These are phyloP conservation scores for Phenganax marumi DNA, from an alignment of 92 coral and sea anemone genomes.

Conservation along the genomic window DNA sequence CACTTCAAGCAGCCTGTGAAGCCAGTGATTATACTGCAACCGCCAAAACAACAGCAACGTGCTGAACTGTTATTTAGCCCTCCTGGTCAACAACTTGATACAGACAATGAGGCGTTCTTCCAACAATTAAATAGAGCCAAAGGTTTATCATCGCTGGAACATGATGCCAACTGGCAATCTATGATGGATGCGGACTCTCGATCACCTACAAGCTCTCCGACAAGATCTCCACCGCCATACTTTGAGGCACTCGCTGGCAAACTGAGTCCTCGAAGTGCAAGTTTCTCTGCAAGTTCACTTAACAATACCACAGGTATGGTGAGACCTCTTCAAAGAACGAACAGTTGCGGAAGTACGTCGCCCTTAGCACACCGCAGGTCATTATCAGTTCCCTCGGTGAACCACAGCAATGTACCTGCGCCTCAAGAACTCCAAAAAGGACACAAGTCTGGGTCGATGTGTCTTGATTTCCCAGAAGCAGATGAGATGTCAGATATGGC, in stretches of 20 bases:
- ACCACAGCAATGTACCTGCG: conserved; percentile 5
- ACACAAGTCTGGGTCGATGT: conserved; percentile 27
- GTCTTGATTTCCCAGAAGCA: conserved; percentile 29
- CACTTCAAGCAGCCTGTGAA: conserved; percentile 44
- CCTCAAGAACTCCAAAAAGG: conserved; percentile 29
- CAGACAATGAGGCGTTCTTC: conserved; percentile 14
- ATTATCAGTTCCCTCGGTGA: conserved; percentile 24
- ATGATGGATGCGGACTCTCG: conserved; percentile 25
- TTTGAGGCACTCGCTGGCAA: conserved; percentile 41
- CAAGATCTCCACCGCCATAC: conserved; percentile 39
- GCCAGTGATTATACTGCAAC: conserved; percentile 39
- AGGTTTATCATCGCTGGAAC: conserved; percentile 10
- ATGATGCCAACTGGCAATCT: conserved; percentile 19
- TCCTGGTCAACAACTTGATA: conserved; percentile 2
- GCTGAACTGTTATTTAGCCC: conserved; percentile 36
- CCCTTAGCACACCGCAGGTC: conserved; percentile 29
- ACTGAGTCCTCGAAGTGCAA: conserved; percentile 27
- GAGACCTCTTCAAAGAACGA: conserved; percentile 6
- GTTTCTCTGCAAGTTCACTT: conserved; percentile 6
- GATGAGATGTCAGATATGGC: conserved; percentile 20
- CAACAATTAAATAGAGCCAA: conserved; percentile 19
- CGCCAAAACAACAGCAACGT: conserved; percentile 34
- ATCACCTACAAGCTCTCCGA: background rate
- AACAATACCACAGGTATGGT: background rate
- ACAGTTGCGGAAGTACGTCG: conserved; percentile 1